Evolutionary conservation across 2,113 vertebrate species (phyloP).

Genomic region (Pavo muticus): DNA sequence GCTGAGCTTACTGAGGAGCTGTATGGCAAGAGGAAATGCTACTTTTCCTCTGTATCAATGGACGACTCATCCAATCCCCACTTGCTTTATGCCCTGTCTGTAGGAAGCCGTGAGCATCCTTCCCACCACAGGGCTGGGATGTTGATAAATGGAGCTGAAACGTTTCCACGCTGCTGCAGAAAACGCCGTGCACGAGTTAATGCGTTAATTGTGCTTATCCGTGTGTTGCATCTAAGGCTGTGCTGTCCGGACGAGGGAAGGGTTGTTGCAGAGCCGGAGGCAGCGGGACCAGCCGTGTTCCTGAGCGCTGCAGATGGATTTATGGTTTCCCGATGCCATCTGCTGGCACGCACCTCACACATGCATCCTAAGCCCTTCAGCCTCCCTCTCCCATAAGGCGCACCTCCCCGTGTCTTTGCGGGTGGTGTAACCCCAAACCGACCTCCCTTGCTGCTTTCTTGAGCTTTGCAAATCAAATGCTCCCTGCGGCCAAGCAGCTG

Average conservation of each 20-base stretch:
- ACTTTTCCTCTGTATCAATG: not conserved
- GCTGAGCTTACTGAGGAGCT: not conserved
- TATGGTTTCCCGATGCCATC: constrained; percentile 62
- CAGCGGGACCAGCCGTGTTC: not conserved
- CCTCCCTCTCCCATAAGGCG: not conserved
- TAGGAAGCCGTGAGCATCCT: not conserved
- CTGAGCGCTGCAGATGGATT: not conserved
- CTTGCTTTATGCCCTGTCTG: not conserved
- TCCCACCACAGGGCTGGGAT: not conserved
- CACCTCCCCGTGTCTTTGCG: not conserved
- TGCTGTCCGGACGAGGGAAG: not conserved
- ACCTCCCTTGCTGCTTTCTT: not conserved
- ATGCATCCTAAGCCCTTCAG: not conserved
- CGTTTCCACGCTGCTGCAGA: not conserved
- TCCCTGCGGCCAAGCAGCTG: constrained; percentile 2
- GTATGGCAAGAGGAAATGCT: too few relatives aligned
- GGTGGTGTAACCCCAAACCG: not conserved
- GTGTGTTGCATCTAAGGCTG: rapidly evolving
- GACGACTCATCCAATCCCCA: not conserved
- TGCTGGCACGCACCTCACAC: constrained; percentile 18
- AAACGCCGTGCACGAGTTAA: not conserved
- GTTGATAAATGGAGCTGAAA: not conserved
- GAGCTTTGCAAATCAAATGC: not conserved
- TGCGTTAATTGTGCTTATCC: not conserved
- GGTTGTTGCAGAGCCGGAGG: not conserved